Evolutionary conservation across 2,888 invertebrate genomes (phyloP).

Genomic region (Amphipyra tragopoginis): DNA sequence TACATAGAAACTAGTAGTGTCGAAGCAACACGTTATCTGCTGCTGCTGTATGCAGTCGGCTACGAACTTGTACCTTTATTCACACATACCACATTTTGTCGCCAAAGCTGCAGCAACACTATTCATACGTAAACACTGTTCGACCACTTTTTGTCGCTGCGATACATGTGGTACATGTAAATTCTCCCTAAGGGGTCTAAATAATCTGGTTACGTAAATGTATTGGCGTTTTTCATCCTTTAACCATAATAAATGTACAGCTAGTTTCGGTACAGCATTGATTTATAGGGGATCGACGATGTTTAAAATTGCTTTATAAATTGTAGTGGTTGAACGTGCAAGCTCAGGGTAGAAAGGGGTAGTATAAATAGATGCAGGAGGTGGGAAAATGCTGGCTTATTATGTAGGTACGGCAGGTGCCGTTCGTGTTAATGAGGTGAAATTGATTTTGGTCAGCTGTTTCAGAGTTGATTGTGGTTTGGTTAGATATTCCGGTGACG

Average conservation of each 20-base stretch:
- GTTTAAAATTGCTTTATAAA: constrained; percentile 72
- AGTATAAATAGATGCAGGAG: constrained; percentile 39
- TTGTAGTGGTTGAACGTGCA: constrained; percentile 53
- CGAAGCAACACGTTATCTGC: too few relatives aligned
- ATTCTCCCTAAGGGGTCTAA: constrained; percentile 38
- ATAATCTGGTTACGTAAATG: constrained; percentile 54
- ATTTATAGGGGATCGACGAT: constrained; percentile 71
- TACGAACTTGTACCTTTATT: too few relatives aligned
- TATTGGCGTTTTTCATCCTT: constrained; percentile 73
- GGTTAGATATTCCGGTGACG: too few relatives aligned
- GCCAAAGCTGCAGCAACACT: too few relatives aligned
- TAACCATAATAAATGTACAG: constrained; percentile 76
- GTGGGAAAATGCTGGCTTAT: constrained; percentile 7
- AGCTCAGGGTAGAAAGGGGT: constrained; percentile 30
- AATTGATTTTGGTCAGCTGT: constrained; percentile 8
- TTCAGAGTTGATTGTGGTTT: not conserved
- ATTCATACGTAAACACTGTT: too few relatives aligned
- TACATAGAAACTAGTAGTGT: too few relatives aligned
- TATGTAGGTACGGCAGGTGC: constrained; percentile 19
- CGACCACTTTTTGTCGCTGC: too few relatives aligned
- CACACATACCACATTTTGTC: too few relatives aligned
- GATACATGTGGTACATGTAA: too few relatives aligned
- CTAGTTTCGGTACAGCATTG: constrained; percentile 73
- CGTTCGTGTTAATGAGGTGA: constrained; percentile 13
- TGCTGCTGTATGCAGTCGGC: too few relatives aligned